These are phyloP conservation scores for Piezodorus guildinii DNA, from an alignment of 1,140 invertebrate genomes.

Conservation along the genomic window DNA sequence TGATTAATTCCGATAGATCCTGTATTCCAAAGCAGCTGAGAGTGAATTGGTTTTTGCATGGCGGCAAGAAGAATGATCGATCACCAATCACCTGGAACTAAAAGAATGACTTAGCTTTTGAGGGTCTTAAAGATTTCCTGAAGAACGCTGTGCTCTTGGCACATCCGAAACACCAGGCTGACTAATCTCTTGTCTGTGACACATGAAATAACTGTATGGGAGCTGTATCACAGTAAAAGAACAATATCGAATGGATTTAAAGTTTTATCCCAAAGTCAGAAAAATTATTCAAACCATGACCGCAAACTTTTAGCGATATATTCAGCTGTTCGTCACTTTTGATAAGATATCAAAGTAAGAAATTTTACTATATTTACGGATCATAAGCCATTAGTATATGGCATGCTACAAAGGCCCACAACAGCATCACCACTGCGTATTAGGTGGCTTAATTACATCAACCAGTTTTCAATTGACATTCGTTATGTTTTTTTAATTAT, in stretches of 20 bases:
- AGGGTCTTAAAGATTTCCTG: not conserved
- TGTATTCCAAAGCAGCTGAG: no score
- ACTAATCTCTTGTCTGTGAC: not conserved
- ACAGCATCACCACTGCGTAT: not conserved
- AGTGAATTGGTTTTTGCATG: no score
- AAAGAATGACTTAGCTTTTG: not conserved
- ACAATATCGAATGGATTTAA: not conserved
- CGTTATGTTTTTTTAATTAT: no score
- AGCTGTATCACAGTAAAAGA: not conserved
- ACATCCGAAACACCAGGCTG: not conserved
- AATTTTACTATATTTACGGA: no score
- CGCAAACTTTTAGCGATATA: not conserved
- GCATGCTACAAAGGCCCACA: not conserved
- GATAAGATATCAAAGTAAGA: not conserved
- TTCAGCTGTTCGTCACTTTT: not conserved
- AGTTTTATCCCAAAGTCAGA: not conserved
- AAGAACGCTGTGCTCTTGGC: not conserved
- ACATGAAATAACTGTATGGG: not conserved
- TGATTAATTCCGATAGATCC: no score
- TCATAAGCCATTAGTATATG: slow-evolving; percentile 4
- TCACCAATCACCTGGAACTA: no score
- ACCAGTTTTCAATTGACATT: slow-evolving; percentile 2
- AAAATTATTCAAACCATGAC: slow-evolving; percentile 2
- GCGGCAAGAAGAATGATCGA: no score
- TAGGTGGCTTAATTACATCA: no score